Percentiles rank a stretch among this genome's conserved stretches.
phyloP scores from a whole-genome alignment of 2,113 vertebrate genomes.

The Strix aluco region DNA sequence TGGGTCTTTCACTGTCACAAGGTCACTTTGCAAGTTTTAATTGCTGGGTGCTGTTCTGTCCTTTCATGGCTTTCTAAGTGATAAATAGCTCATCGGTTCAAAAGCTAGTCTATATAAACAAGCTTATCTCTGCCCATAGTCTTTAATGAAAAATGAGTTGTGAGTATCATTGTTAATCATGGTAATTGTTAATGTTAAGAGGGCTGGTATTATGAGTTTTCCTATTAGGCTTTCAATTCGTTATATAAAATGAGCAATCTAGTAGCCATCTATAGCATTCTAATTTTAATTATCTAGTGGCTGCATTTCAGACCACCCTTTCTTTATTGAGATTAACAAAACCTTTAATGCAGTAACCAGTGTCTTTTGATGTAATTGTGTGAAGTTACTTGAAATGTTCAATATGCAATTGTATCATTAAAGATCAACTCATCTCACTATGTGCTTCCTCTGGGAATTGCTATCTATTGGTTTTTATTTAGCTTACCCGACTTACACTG shows the following conservation, averaged over 20 bases:
- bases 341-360: not conserved
- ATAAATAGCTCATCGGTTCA: slow-evolving; percentile 78
- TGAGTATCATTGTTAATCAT: slow-evolving; percentile 91
- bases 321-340: slow-evolving; percentile 48
- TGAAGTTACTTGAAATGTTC: not conserved
- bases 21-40: slow-evolving; percentile 92
- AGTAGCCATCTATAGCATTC: slow-evolving; percentile 71
- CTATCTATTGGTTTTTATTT: not conserved
- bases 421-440: not conserved
- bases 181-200: slow-evolving; percentile 90
- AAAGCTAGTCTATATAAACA: slow-evolving; percentile 85
- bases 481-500: not conserved
- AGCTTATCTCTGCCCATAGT: slow-evolving; percentile 87
- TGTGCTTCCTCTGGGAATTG: not conserved
- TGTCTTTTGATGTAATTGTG: not conserved
- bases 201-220: slow-evolving; percentile 82
- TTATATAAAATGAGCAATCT: slow-evolving; percentile 83
- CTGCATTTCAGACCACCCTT: slow-evolving; percentile 42
- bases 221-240: slow-evolving; percentile 87
- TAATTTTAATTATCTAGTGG: slow-evolving; percentile 73
- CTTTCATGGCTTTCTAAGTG: slow-evolving; percentile 79
- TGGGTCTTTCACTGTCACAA: slow-evolving; percentile 80
- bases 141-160: slow-evolving; percentile 90
- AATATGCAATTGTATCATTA: not conserved
- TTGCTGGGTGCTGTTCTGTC: slow-evolving; percentile 80